A percentile compares a stretch with the other conserved stretches of the same genome.
phyloP scores from a whole-genome alignment of 2,888 invertebrate genomes.

The Cryptus viduatorius region DNA sequence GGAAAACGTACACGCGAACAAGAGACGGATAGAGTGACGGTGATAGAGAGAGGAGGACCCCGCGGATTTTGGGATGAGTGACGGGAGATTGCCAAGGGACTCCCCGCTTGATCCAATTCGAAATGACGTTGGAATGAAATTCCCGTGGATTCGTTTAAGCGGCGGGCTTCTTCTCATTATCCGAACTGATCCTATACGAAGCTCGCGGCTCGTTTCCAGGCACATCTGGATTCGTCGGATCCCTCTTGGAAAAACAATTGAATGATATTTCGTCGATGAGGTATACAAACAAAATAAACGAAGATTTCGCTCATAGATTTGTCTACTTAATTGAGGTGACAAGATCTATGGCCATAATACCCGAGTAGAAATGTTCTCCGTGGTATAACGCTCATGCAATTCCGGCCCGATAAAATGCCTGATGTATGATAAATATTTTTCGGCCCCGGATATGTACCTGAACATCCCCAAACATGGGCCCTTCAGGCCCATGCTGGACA shows the following conservation, averaged over 20 bases:
- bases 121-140: constrained; percentile 37
- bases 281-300: background rate
- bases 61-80: constrained; percentile 40
- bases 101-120: constrained; percentile 33
- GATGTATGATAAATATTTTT: no score
- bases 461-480: no score
- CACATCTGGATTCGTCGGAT: background rate
- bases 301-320: background rate
- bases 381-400: no score
- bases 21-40: constrained; percentile 1
- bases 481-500: no score
- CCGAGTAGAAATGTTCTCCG: no score
- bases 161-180: constrained; percentile 23
- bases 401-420: no score
- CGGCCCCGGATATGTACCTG: no score
- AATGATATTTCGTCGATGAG: constrained; percentile 8
- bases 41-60: background rate
- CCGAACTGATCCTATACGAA: constrained; percentile 4
- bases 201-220: background rate
- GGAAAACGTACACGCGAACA: constrained; percentile 11
- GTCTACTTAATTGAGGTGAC: background rate
- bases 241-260: background rate
- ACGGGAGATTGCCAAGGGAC: constrained; percentile 47
- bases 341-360: background rate
- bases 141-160: constrained; percentile 44